Base-by-base conservation (phyloP, 2,888 invertebrate genomes). In the Steinernema hermaphroditum region DNA sequence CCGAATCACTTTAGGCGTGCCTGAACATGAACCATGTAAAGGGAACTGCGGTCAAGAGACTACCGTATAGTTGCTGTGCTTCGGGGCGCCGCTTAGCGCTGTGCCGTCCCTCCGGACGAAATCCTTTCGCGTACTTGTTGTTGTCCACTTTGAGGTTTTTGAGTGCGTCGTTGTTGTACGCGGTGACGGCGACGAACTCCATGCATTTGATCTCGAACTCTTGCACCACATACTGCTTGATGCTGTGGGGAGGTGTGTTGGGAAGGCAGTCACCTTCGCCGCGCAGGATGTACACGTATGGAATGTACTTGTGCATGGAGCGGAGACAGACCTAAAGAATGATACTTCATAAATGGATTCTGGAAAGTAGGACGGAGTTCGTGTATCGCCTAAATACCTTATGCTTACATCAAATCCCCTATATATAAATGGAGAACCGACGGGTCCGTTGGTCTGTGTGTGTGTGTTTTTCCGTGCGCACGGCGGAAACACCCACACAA, bases 51-150 rank as follows among this genome's bases (percentile, higher is more conserved):
- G 46, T 9, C n/a, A 19, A 16, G 6, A 19, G 6, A 19, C 6
- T 46, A 46, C 46, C 46, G 22, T 46, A 9, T 46, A 4, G 9
- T 16, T 6, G 22, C 4, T 62, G 32, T 12, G 32, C n/a, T 12
- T 16, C n/a, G 1, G 32, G 16, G 16, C 32, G 29, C 16, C 62
- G 1, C n/a, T 62, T 62, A 2, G 16, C 9, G 16, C 32, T 62
- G 27, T 62, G 62, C 27, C 32, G 27, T 8, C 62, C 62, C 27
- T 62, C 62, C 6, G 16, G 32, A 2, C 62, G 27, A n/a, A 62
- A 62, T 2, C 62, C 62, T 27, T 62, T 62, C 16, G 62, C 62
- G 32, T 62, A 62, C n/a, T 62, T 62, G 34, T 62, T 62, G 32
- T 62, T 62, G 62, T 29, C 62, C 29, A 62, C 62, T n/a, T 62